Conservation (phyloP, 2,113 vertebrate species). For the Barnardius zonarius region DNA sequence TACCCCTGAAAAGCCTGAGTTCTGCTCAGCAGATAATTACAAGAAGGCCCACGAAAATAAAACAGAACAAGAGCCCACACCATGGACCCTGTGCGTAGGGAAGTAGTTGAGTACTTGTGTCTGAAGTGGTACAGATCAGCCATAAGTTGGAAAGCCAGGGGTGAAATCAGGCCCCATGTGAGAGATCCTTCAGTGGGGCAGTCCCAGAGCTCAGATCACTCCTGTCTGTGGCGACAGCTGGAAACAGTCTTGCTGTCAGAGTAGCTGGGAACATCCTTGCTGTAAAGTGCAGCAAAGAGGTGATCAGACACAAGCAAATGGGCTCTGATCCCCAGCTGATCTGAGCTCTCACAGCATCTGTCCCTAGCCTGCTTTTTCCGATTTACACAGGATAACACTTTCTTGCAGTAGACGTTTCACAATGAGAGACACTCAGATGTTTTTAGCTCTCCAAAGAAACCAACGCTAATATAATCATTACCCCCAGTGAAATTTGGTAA, state of each 20-base stretch:
- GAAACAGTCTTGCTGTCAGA: neutral
- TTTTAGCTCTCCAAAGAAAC: neutral
- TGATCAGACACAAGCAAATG: fast-evolving
- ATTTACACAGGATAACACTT: no score
- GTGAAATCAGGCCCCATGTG: neutral
- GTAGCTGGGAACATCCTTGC: neutral
- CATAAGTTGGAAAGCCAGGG: fast-evolving
- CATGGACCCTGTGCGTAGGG: fast-evolving
- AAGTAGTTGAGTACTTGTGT: neutral
- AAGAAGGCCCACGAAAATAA: neutral
- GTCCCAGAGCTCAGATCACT: neutral
- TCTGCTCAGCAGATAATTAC: neutral
- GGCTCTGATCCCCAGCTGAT: neutral
- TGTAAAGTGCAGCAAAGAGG: neutral
- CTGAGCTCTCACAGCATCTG: fast-evolving
- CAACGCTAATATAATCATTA: neutral
- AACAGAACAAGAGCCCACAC: neutral
- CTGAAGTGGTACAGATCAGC: neutral
- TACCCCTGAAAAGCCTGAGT: neutral
- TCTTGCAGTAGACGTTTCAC: neutral
- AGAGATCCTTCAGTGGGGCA: neutral
- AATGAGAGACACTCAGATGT: fast-evolving
- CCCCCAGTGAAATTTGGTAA: neutral
- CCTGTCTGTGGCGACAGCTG: neutral
- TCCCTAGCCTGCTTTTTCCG: fast-evolving